These are phyloP conservation scores for Linurgus olivaceus DNA, from an alignment of 2,797 vertebrate genomes.

Conservation along the genomic window DNA sequence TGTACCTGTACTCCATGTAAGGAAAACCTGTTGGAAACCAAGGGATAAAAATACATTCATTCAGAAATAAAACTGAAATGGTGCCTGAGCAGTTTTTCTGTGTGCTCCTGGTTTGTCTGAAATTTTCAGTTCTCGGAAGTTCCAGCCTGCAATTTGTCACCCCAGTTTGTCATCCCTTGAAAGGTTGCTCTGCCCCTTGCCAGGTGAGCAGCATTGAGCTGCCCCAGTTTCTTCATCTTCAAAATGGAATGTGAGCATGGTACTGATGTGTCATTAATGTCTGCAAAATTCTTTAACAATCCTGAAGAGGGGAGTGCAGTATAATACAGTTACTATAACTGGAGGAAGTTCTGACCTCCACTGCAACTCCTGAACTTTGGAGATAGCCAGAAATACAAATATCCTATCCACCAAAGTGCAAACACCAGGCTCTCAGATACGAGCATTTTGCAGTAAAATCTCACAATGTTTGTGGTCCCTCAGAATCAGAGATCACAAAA, in stretches of 20 bases:
- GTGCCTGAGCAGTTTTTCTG: background rate
- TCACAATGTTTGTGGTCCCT: background rate
- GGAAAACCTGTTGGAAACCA: background rate
- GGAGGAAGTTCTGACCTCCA: background rate
- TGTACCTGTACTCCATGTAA: background rate
- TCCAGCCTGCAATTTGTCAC: background rate
- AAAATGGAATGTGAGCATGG: background rate
- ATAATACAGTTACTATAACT: background rate
- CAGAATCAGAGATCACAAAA: background rate
- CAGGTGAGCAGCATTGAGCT: background rate
- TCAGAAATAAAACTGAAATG: background rate
- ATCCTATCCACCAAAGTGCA: background rate
- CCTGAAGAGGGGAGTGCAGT: background rate
- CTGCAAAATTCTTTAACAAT: background rate
- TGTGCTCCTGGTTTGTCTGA: background rate
- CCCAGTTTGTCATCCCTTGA: background rate
- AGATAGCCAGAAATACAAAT: background rate
- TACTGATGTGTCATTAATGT: background rate
- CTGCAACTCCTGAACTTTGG: background rate
- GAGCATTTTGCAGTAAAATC: background rate
- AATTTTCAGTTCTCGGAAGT: background rate
- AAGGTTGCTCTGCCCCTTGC: background rate
- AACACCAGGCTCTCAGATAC: accelerated
- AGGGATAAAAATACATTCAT: background rate
- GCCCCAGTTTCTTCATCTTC: background rate